Base-by-base conservation (phyloP, 1,140 invertebrate species). In the Drosophila asahinai region DNA sequence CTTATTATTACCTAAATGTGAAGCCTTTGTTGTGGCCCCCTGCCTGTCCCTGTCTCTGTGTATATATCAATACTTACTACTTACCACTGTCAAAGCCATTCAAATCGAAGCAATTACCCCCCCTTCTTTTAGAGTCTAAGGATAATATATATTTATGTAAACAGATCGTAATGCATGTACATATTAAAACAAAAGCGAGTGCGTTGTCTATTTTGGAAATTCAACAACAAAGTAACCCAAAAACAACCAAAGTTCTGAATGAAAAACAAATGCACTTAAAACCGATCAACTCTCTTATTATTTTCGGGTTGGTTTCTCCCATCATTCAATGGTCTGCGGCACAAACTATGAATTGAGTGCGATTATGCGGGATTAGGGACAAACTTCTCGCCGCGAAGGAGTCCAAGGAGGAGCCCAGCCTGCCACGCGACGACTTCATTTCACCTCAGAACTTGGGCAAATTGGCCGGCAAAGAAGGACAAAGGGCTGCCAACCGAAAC, bases 161-260 rank as follows among this genome's bases (percentile, higher is more conserved):
- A 63, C 47, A 70, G 45, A 89, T 64, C 72, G 51, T 89, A 89
- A 79, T 89, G 86, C 84, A 89, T 89, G 81, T 89, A 84, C n/a
- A 89, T 89, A 87, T 78, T 84, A 58, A 51, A 51, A 67, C 40
- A 45, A 45, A 63, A 22, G 7, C 19, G 8, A 57, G 45, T 47
- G 27, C 49, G 51, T 70, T 77, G 51, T 66, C 25, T 40, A 45
- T 57, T 57, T 81, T 86, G 68, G 60, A 72, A 58, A 77, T 59
- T 58, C 49, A 61, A 38, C 59, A 54, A 47, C 33, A 38, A 54
- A 54, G 19, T 57, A 40, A 12, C 54, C 54, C 54, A 57, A 40
- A 57, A 57, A 57, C 54, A 76, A 70, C 79, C 78, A 82, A 76
- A 83, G 71, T 77, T 84, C 58, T 60, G 30, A 57, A 48, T 57